Base-by-base conservation (phyloP, 2,113 vertebrate genomes). In the Pteruthius melanotis region DNA sequence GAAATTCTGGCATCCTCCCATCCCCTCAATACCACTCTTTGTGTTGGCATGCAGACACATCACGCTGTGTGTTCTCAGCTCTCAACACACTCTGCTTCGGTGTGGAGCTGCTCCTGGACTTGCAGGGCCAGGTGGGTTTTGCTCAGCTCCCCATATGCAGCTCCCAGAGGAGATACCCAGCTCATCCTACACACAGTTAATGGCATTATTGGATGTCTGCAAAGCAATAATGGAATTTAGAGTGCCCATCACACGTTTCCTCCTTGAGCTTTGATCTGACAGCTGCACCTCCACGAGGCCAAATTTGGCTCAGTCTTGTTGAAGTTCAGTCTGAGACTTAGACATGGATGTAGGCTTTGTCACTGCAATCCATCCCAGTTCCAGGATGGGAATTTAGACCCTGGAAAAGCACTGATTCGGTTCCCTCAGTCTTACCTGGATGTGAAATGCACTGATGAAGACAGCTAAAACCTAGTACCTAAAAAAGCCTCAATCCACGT, bases 401-500 rank as follows among this genome's bases (percentile, higher is more conserved):
- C 27, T 30, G 75, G 60, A 64, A 90, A 83, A 81, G 33, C 71
- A 39, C 26, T 11, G 35, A 53, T 56, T 78, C 1, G 2, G 15
- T 45, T 84, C 7, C 13, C 28, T 24, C 33, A 61, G 15, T 52
- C 74, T 21, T 19, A 54, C 17, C 68, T 47, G 79, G 11, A 12
- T 59, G 42, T 37, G 52, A 70, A 95, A 60, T 30, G 23, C 37
- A 20, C 10, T 87, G 39, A 49, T 31, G 57, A 59, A 45, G 14
- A 21, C 54, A 65, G 26, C 37, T 31, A 49, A 57, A 17, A 21
- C 33, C 18, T 22, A 5, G 14, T 12, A 57, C 9, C 14, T 45
- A 24, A 33, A 69, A 59, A 26, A 3, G 53, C 27, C 13, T 40
- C 26, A 31, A 21, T 9, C 4, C 2, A 30, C 0, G 0, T 1